Percentiles rank a stretch among this genome's conserved stretches.
phyloP scores from a whole-genome alignment of 30 jellyfish, hydroid and myxozoan species.

The Hydra vulgaris region DNA sequence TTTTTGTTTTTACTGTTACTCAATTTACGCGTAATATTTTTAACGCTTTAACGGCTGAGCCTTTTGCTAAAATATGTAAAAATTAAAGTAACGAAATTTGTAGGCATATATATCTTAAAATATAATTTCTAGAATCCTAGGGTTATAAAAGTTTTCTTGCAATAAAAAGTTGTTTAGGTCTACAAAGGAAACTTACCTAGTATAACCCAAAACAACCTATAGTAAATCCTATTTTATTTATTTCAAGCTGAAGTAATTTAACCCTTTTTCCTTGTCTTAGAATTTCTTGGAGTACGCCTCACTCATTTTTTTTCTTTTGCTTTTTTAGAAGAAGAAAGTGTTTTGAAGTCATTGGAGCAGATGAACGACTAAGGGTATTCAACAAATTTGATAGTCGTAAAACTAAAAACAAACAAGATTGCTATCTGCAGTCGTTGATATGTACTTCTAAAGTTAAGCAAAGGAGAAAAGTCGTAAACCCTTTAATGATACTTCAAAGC shows the following conservation, averaged over 20 bases:
- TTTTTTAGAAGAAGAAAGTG: neutral
- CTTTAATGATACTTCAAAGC: too few species aligned
- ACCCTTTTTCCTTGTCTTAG: neutral
- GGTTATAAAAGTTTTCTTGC: neutral
- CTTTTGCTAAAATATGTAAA: neutral
- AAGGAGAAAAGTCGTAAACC: too few species aligned
- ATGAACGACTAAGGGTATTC: neutral
- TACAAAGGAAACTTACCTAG: neutral
- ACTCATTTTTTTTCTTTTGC: neutral
- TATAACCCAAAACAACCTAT: neutral
- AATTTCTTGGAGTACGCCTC: neutral
- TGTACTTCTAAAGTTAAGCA: too few species aligned
- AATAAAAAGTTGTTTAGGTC: neutral
- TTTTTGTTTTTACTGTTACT: neutral
- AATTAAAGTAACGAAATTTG: neutral
- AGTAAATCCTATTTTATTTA: neutral
- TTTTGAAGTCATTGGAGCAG: neutral
- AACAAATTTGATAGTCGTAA: neutral
- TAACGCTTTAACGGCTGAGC: neutral
- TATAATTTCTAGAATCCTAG: neutral
- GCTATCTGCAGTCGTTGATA: too few species aligned
- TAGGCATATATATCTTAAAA: neutral
- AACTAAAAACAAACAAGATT: neutral
- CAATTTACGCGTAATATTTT: neutral
- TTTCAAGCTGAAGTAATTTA: neutral